Base-by-base conservation (phyloP, 2,888 invertebrate species). In the Nomada flava region DNA sequence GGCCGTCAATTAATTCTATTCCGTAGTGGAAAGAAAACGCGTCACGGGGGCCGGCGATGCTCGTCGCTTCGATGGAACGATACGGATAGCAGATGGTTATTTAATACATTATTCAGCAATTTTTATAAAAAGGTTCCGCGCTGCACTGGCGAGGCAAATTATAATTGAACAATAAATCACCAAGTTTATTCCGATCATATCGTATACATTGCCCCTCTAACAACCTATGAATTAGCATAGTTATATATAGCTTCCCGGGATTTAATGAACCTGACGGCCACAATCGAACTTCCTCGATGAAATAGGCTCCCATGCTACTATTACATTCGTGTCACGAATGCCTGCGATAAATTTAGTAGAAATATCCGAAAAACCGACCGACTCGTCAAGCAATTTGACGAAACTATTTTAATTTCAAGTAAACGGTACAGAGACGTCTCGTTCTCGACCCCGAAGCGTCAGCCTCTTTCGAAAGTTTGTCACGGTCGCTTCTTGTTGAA, bases 61-160 rank as follows among this genome's bases (percentile, higher is more conserved):
- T 36, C 65, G 29, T 9, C 47, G 64, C 20, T 68, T 69, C 79
- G 67, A 75, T 71, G 62, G 67, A 74, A 73, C 62, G 79, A 79
- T 75, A 79, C 62, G 69, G 70, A 74, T 44, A 26, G 20, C 13
- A 2, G 44, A 57, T 20, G 18, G 26, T 9, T 15, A 15, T 29
- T 47, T 13, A 7, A 26, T n/a, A 18, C 11, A 59, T 59, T 69
- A 57, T 59, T n/a, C 44, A n/a, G 9, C 13, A 26, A 69, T 69
- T 59, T 29, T 59, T 59, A 15, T 18, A 26, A 26, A 10, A 50
- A 15, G 15, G 13, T 11, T 20, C 13, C 5, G 10, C 15, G 18
- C 55, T 15, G 15, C 7, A 18, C 20, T 15, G 15, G 20, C 13
- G 13, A 5, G 53, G 9, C 36, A 36, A 20, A 5, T 69, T 15